phyloP scores from a whole-genome alignment of 1,140 invertebrate species.

The Lucilia cuprina region DNA sequence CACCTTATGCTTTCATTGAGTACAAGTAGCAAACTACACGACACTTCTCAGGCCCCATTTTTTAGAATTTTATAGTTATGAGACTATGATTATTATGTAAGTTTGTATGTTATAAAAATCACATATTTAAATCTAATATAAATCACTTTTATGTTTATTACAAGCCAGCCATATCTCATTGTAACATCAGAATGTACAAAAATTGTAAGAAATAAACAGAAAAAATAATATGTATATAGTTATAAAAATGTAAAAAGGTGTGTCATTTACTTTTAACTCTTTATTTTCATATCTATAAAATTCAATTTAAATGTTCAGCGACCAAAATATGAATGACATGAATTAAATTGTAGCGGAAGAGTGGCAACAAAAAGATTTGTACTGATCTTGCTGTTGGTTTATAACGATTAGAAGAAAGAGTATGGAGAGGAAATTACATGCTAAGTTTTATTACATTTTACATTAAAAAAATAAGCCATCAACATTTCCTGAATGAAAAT shows the following conservation, averaged over 20 bases:
- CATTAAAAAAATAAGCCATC: not conserved
- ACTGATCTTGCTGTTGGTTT: not conserved
- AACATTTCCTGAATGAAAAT: not conserved
- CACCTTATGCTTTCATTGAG: not conserved
- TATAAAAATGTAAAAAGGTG: not conserved
- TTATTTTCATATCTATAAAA: not conserved
- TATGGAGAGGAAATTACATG: slow-evolving; percentile 24
- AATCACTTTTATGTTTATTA: not conserved
- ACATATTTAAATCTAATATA: slow-evolving; percentile 5
- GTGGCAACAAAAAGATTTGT: not conserved
- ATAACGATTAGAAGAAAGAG: no score
- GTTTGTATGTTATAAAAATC: not conserved
- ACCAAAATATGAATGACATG: not conserved
- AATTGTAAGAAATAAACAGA: not conserved
- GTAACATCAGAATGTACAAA: not conserved
- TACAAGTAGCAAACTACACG: not conserved
- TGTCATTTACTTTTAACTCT: slow-evolving; percentile 8
- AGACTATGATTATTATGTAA: not conserved
- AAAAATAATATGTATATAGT: not conserved
- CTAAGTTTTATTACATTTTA: slow-evolving; percentile 18
- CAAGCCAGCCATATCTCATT: not conserved
- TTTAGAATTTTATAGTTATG: not conserved
- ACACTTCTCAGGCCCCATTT: not conserved
- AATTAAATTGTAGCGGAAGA: not conserved
- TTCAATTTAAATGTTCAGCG: slow-evolving; percentile 8